Evolutionary conservation across 2,113 vertebrate genomes (phyloP), one percentile per base, ranked within the genome.

Genomic region (Semnornis frantzii): DNA sequence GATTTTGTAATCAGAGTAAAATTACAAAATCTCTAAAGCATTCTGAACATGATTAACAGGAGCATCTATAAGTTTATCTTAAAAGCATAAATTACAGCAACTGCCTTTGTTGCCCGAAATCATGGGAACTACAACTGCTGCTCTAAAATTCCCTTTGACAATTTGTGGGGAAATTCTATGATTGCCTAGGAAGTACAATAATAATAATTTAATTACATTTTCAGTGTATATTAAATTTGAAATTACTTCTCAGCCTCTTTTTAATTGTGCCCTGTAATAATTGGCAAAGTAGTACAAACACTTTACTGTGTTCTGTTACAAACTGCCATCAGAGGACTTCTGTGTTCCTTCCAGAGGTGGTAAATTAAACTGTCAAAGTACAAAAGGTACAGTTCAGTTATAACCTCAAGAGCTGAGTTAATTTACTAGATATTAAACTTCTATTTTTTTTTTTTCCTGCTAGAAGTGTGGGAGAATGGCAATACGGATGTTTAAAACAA

Each of bases 181-280:
- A 23, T 55, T 72, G 64, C 16, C 24, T 89, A 31, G 75, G 65
- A 82, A 81, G 31, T 64, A 83, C 9, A 81, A 28, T 80, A 60
- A 83, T 87, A 88, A 93, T 77, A 87, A 92, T 86, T 96, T 95
- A 85, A 95, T 95, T 95, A 83, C 55, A 58, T 44, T 83, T 94
- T 65, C 59, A 37, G 25, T 90, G 25, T 90, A 14, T 72, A 85
- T 92, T 93, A 80, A 93, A 95, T 85, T 33, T 87, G 9, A 82
- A 94, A 90, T 44, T 76, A 64, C 50, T 80, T 93, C 87, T 95
- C 87, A 58, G 82, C 37, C 9, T 90, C 42, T 68, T 59, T 88
- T 55, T 72, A 55, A 90, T 78, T 31, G 59, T 52, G 63, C 60
- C 60, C 85, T 92, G 80, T 86, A 89, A 85, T 71, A 93, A 86